A percentile compares a stretch with the other conserved stretches of the same genome.
These are phyloP conservation scores for Neosilurus hyrtlii DNA, from an alignment of 2,797 vertebrate species.

Conservation along the genomic window DNA sequence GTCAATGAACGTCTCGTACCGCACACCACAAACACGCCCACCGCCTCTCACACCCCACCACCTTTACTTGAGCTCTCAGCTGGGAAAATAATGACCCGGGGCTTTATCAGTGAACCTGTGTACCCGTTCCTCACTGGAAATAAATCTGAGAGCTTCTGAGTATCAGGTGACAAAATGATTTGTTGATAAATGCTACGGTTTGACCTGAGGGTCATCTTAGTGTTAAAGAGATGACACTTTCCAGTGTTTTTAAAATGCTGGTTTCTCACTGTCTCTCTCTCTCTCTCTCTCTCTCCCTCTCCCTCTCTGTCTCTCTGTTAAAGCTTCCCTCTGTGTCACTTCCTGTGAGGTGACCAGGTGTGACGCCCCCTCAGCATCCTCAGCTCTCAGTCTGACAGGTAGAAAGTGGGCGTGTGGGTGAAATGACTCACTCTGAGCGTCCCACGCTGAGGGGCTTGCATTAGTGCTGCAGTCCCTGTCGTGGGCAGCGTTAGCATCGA, in stretches of 20 bases:
- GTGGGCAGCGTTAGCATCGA: constrained; percentile 30
- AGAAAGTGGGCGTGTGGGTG: constrained; percentile 24
- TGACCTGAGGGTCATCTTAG: not conserved
- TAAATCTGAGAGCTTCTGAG: not conserved
- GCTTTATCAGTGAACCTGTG: not conserved
- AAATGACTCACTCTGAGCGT: constrained; percentile 43
- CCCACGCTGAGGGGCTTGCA: constrained; percentile 7
- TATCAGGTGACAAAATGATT: not conserved
- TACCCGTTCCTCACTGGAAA: not conserved
- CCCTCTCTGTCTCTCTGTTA: not conserved
- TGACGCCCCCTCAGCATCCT: constrained; percentile 10
- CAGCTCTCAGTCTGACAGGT: constrained; percentile 40
- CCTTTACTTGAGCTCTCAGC: not conserved
- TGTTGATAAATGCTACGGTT: not conserved
- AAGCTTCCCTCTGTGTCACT: not conserved
- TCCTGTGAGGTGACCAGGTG: constrained; percentile 36
- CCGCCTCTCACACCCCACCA: not conserved
- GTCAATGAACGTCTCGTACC: not conserved
- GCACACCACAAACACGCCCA: not conserved
- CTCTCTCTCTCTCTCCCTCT: not conserved
- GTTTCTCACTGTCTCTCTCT: not conserved
- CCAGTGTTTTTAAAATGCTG: not conserved
- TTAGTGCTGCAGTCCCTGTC: not conserved
- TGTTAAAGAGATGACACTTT: not conserved
- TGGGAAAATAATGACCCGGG: not conserved